Evolutionary conservation across 2,888 invertebrate species (phyloP).

Genomic region (Drosophila affinis): DNA sequence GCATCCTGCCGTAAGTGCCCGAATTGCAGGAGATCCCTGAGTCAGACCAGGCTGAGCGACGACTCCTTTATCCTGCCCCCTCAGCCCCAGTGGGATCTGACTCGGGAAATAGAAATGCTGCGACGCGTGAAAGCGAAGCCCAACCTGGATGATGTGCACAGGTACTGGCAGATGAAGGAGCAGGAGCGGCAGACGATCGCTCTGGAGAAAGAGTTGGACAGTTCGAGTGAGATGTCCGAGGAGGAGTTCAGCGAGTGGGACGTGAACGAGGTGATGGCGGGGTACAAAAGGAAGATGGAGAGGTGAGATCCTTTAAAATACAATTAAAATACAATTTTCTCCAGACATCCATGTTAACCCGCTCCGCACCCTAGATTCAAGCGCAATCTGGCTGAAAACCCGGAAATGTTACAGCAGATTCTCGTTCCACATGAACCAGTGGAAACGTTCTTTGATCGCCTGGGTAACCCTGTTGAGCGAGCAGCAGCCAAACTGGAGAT

Average conservation of each 20-base stretch:
- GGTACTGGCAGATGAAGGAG: constrained; percentile 55
- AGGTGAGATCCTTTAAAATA: not conserved
- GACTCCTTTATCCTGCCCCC: constrained; percentile 61
- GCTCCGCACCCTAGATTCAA: not conserved
- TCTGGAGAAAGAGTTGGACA: not conserved
- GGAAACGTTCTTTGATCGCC: constrained; percentile 40
- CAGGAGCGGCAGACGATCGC: constrained; percentile 21
- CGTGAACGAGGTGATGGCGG: not conserved
- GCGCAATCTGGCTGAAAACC: not conserved
- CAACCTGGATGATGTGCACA: constrained; percentile 55
- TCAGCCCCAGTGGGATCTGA: constrained; percentile 26
- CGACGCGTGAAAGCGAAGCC: constrained; percentile 51
- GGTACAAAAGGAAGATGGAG: not conserved
- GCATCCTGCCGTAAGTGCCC: constrained; percentile 63
- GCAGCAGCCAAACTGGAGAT: constrained; percentile 67
- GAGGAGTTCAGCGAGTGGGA: not conserved
- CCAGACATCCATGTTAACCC: not conserved
- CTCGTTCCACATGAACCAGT: not conserved
- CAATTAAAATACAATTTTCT: not conserved
- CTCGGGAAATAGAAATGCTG: constrained; percentile 47
- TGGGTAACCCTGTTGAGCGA: constrained; percentile 38
- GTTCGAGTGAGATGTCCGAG: no score
- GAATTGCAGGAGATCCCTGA: constrained; percentile 57
- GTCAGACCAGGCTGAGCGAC: constrained; percentile 29
- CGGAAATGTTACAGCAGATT: not conserved